Percentiles rank a stretch among this genome's conserved stretches.
Conservation (phyloP, 2,797 vertebrate species). For the Enteromius anoplus region DNA sequence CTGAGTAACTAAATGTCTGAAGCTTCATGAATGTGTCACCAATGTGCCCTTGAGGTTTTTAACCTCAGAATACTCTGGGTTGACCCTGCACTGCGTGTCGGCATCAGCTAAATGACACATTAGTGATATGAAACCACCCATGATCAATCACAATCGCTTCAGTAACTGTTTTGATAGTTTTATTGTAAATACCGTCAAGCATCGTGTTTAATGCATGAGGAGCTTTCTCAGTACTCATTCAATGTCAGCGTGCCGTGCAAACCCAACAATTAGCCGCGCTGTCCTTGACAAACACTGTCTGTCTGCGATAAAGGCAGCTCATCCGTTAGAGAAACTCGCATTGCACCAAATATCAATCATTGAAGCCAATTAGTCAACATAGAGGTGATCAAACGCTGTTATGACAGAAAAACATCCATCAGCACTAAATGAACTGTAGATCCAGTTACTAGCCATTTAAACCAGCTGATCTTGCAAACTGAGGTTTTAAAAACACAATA, state of each 20-base stretch:
- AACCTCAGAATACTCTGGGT: neutral
- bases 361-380: conserved; percentile 37
- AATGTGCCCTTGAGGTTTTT: neutral
- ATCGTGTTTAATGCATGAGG: neutral
- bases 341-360: conserved; percentile 34
- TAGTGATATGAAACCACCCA: conserved; percentile 1
- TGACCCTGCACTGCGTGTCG: neutral
- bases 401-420: conserved; percentile 49
- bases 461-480: neutral
- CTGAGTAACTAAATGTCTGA: neutral
- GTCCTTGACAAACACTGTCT: conserved; percentile 31
- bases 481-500: neutral
- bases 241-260: neutral
- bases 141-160: conserved; percentile 3
- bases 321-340: conserved; percentile 23
- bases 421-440: conserved; percentile 42
- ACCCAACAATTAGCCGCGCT: conserved; percentile 15
- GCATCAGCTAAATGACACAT: conserved; percentile 3
- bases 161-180: conserved; percentile 30
- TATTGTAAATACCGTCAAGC: conserved; percentile 24
- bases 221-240: conserved; percentile 31
- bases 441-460: conserved; percentile 14
- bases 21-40: neutral
- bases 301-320: conserved; percentile 35
- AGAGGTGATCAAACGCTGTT: conserved; percentile 32